Evolutionary conservation across 2,888 invertebrate species (phyloP), one percentile per base, ranked within the genome.

Genomic region (Tetropium fuscum): DNA sequence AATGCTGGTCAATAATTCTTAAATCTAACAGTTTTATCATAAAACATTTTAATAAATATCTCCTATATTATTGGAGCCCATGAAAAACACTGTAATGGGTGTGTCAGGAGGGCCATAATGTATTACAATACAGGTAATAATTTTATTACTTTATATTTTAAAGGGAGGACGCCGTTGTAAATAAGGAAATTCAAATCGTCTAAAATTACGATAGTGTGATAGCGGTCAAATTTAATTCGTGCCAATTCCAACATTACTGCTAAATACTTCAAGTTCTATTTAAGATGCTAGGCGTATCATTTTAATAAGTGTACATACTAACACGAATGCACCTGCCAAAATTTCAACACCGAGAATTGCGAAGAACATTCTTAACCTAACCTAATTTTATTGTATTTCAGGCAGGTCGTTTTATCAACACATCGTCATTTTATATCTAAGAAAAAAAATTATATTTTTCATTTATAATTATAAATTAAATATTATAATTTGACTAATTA

Each of bases 291-390:
- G 18, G 32, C 10, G 16, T 13, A 45, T 32, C 8, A 45, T 45
- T 47, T 47, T 47, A 47, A 20, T 47, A 47, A 47, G 8, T 6
- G 16, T 19, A 19, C 32, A 18, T 32, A 32, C 32, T 8, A 5
- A 22, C 13, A 11, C 20, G 11, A 47, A 30, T 10, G 30, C 47
- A 18, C 5, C 32, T 19, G 32, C 47, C 47, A 18, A 13, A 25
- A 25, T 43, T 43, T 10, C 40, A 11, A 25, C 34, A 44, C 44
- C 16, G 30, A n/a, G 30, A 30, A 16, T 27, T 16, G 30, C 45
- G 30, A n/a, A 15, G 11, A 25, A 15, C 25, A 36, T 47, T 54
- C 44, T 30, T 45, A 45, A 54, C 45, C 54, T 54, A 54, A 54
- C 54, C 54, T 45, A 54, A 45, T 54, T 54, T 36, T 30, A 18